A percentile compares a stretch with the other conserved stretches of the same genome.
phyloP scores from a whole-genome alignment of 2,113 vertebrate species.

The Gorsachius goisagi region DNA sequence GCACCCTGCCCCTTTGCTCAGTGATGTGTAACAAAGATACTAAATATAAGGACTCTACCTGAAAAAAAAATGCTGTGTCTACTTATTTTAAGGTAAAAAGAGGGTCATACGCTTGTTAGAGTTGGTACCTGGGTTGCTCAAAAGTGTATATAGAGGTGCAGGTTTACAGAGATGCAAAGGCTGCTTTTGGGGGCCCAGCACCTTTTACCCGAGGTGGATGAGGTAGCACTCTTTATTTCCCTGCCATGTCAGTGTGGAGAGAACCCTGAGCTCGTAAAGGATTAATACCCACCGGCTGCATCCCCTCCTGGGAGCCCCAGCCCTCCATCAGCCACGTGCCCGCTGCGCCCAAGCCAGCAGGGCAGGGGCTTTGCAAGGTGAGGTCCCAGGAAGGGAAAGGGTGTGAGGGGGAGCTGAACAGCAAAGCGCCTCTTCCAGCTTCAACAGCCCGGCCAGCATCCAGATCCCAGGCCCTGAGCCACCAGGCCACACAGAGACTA shows the following conservation, averaged over 20 bases:
- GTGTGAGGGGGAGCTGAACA: neutral
- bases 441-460: neutral
- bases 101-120: neutral
- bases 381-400: neutral
- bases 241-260: neutral
- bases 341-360: rapidly evolving
- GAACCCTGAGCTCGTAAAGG: neutral
- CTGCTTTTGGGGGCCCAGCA: neutral
- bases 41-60: neutral
- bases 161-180: neutral
- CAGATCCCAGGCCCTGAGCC: neutral
- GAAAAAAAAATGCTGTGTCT: neutral
- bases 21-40: neutral
- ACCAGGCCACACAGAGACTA: neutral
- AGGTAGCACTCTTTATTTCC: neutral
- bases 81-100: neutral
- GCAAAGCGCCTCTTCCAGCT: neutral
- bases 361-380: rapidly evolving
- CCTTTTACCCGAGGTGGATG: neutral
- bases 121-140: rapidly evolving
- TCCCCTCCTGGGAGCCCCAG: rapidly evolving
- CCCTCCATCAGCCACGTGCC: rapidly evolving
- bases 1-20: neutral
- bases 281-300: neutral
- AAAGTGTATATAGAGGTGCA: neutral